phyloP scores from a whole-genome alignment of 1,140 invertebrate species.

The Sycobia sp. region DNA sequence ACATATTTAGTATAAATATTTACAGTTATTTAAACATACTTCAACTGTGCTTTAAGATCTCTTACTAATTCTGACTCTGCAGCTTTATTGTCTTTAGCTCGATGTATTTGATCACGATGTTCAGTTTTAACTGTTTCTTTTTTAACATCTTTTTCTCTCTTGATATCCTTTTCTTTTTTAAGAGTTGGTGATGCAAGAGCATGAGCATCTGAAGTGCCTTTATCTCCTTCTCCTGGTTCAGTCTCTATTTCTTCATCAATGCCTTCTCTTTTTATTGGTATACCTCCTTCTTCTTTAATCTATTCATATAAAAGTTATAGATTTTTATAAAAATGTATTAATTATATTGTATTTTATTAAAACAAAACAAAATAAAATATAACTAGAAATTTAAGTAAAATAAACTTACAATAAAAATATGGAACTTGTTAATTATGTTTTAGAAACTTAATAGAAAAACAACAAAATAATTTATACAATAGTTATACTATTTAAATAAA shows the following conservation, averaged over 20 bases:
- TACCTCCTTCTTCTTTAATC: conserved; percentile 58
- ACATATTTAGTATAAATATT: too few relatives aligned
- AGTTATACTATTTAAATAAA: too few relatives aligned
- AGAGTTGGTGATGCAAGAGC: conserved; percentile 59
- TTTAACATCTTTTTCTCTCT: conserved; percentile 67
- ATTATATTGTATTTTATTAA: background rate
- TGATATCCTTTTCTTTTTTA: conserved; percentile 67
- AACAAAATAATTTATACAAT: too few relatives aligned
- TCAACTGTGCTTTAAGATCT: conserved; percentile 88
- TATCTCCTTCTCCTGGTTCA: conserved; percentile 57
- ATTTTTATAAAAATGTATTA: conserved; percentile 12
- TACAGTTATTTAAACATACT: conserved; percentile 66
- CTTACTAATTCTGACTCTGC: conserved; percentile 73
- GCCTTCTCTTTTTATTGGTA: conserved; percentile 57
- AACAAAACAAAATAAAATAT: background rate
- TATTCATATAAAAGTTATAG: conserved; percentile 33
- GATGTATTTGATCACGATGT: conserved; percentile 62
- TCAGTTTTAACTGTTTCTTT: conserved; percentile 67
- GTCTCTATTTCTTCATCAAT: conserved; percentile 60
- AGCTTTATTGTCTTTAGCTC: conserved; percentile 67
- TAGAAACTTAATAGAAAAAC: too few relatives aligned
- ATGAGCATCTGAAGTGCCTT: conserved; percentile 53
- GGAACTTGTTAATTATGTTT: too few relatives aligned
- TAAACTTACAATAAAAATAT: too few relatives aligned
- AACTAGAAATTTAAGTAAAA: background rate